These are phyloP conservation scores for Diplazon laetatorius DNA, from an alignment of 2,888 invertebrate genomes.

Conservation along the genomic window DNA sequence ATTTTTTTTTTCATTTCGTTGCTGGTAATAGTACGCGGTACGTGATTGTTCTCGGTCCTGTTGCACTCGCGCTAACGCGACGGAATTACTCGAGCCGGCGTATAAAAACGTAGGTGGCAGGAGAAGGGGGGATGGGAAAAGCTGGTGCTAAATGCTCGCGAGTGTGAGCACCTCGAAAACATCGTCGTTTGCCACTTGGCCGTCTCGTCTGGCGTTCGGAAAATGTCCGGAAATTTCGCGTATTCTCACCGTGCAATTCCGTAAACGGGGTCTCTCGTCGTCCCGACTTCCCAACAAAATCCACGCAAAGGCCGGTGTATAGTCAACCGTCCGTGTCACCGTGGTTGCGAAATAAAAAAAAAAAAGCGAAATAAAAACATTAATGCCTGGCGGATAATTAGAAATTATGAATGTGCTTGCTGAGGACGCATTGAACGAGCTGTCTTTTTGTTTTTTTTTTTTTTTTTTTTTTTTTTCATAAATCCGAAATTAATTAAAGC, in stretches of 20 bases:
- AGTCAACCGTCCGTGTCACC: conserved; percentile 66
- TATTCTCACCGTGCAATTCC: conserved; percentile 52
- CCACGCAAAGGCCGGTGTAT: conserved; percentile 26
- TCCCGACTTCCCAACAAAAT: conserved; percentile 16
- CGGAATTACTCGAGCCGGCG: conserved; percentile 57
- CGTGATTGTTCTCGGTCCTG: conserved; percentile 48
- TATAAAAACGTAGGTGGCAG: too few relatives aligned
- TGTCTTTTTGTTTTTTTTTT: background rate
- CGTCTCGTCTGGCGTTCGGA: conserved; percentile 55
- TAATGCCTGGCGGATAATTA: conserved; percentile 31
- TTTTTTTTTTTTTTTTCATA: too few relatives aligned
- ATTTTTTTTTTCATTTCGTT: conserved; percentile 19
- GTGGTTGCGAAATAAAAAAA: conserved; percentile 52
- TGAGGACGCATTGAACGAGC: background rate
- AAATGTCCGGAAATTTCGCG: conserved; percentile 44
- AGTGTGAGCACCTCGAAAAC: conserved; percentile 57
- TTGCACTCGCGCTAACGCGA: conserved; percentile 45
- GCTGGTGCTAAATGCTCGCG: conserved; percentile 36
- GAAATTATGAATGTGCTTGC: conserved; percentile 39
- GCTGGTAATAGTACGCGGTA: conserved; percentile 13
- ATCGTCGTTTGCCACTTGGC: conserved; percentile 42
- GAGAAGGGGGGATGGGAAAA: conserved; percentile 30
- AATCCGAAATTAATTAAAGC: too few relatives aligned
- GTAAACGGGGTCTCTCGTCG: background rate
- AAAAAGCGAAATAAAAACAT: conserved; percentile 8